These are phyloP conservation scores for Galerucella calmariensis DNA, from an alignment of 2,888 invertebrate species.

Conservation along the genomic window DNA sequence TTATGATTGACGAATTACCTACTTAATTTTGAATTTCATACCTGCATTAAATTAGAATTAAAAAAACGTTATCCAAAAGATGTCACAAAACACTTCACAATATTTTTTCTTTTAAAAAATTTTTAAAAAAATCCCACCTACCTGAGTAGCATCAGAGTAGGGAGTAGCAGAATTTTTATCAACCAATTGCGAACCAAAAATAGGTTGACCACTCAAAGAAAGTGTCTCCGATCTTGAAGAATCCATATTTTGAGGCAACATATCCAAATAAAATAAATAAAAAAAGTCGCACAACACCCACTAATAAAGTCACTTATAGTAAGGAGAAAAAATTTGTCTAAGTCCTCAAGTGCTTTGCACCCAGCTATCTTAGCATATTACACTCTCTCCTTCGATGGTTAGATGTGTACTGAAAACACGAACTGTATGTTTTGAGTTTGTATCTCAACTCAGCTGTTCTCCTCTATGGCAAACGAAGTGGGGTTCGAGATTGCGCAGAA, in stretches of 20 bases:
- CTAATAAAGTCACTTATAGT: constrained; percentile 40
- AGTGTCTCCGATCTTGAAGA: constrained; percentile 61
- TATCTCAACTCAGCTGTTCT: constrained; percentile 65
- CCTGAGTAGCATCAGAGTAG: constrained; percentile 98
- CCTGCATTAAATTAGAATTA: constrained; percentile 16
- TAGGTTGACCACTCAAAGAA: constrained; percentile 73
- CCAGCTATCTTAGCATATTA: constrained; percentile 61
- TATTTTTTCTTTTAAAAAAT: constrained; percentile 21
- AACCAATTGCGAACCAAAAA: constrained; percentile 92
- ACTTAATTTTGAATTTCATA: constrained; percentile 17
- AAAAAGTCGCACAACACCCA: constrained; percentile 40
- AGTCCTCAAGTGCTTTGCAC: constrained; percentile 60
- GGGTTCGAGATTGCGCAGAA: constrained; percentile 57
- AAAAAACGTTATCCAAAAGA: constrained; percentile 38
- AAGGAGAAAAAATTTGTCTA: constrained; percentile 54
- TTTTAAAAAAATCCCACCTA: constrained; percentile 66
- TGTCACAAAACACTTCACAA: constrained; percentile 35
- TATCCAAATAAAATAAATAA: constrained; percentile 60
- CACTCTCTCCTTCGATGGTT: constrained; percentile 62
- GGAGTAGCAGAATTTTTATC: constrained; percentile 93
- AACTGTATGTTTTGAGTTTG: constrained; percentile 65
- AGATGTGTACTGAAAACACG: constrained; percentile 71
- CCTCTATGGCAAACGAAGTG: constrained; percentile 54
- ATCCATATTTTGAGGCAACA: constrained; percentile 78
- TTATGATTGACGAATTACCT: neutral